Evolutionary conservation across 2,113 vertebrate genomes (phyloP), one percentile per base, ranked within the genome.

Genomic region (Scomber scombrus): DNA sequence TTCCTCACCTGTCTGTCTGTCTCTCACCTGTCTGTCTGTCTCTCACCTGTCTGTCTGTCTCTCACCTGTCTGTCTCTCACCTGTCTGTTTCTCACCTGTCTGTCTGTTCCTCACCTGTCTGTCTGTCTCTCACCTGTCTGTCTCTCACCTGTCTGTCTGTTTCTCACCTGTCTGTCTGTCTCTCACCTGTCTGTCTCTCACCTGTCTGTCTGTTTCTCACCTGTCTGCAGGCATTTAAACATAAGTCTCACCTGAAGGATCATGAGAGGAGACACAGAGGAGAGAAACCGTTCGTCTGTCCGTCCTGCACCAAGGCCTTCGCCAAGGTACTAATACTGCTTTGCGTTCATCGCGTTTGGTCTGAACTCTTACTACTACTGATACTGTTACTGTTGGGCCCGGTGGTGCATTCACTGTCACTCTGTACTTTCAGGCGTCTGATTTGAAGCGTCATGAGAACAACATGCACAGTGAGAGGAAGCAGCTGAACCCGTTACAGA

Each of bases 381-480:
- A n/a, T n/a, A n/a, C n/a, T n/a, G n/a, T n/a, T n/a, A n/a, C n/a
- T n/a, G 93, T 26, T 26, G 23, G 23, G 2, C 23, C 23, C 23
- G 3, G 23, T 26, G 23, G 23, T 26, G 23, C 23, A 26, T 75
- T 85, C 65, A 68, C 1, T 55, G 56, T 67, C 50, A 2, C 8
- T 80, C 34, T 87, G 79, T 87, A 0, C 7, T 81, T 89, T 29
- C 84, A 93, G 93, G 93, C 91, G 0, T 93, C 93, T 0, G 93
- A 93, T 49, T 82, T 93, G 49, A 93, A 93, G 85, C 89, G 91
- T 3, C 93, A 93, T 31, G 92, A 93, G 65, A 93, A 93, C 87
- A 93, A 93, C 91, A 93, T 93, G 93, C 93, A 93, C 91, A 90
- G 87, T 23, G 92, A 93, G 61, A 87, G 92, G 79, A 93, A 93